A percentile compares a stretch with the other conserved stretches of the same genome.
Evolutionary conservation across 2,888 invertebrate species (phyloP).

Genomic region (Galerucella calmariensis): DNA sequence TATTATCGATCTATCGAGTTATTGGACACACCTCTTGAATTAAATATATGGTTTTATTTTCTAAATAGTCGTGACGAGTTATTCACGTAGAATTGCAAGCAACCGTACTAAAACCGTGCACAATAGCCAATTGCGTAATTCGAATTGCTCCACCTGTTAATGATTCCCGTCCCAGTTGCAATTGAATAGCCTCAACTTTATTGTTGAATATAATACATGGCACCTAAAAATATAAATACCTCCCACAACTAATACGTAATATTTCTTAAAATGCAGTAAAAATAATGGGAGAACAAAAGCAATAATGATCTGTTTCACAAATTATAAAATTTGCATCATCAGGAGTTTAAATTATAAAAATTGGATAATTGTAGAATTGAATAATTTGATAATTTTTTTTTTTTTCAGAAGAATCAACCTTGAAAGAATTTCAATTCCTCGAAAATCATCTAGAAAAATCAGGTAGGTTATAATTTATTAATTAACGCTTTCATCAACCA

Average conservation of each 20-base stretch:
- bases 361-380: too few species aligned
- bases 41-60: background rate
- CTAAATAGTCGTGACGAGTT: background rate
- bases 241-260: constrained; percentile 47
- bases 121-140: constrained; percentile 45
- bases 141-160: constrained; percentile 57
- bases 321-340: too few species aligned
- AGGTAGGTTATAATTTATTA: too few species aligned
- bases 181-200: constrained; percentile 31
- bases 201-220: background rate
- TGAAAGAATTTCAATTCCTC: too few species aligned
- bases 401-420: too few species aligned
- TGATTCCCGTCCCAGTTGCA: constrained; percentile 56
- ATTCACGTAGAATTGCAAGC: constrained; percentile 2
- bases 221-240: constrained; percentile 38
- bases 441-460: too few species aligned
- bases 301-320: too few species aligned
- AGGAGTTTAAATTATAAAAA: too few species aligned
- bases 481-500: too few species aligned
- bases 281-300: constrained; percentile 11
- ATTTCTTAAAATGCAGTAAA: constrained; percentile 46
- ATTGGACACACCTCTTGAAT: background rate
- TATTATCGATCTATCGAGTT: background rate
- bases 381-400: too few species aligned
- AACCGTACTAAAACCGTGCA: constrained; percentile 40